These are phyloP conservation scores for Eulithis testata DNA, from an alignment of 2,888 invertebrate species.

Conservation along the genomic window DNA sequence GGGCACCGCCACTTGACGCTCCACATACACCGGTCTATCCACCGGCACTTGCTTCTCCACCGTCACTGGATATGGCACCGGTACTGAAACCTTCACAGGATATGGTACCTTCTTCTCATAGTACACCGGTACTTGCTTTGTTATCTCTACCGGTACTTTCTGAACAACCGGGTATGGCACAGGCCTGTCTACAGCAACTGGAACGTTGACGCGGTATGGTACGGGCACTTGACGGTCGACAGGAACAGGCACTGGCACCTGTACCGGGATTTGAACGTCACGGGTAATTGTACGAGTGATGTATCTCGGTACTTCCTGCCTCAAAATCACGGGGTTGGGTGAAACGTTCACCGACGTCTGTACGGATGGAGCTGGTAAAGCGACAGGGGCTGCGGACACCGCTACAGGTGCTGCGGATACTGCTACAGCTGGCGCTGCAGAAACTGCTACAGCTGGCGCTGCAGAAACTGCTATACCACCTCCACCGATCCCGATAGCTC, in stretches of 20 bases:
- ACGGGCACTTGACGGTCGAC: conserved; percentile 77
- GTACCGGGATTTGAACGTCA: conserved; percentile 74
- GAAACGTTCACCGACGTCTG: conserved; percentile 71
- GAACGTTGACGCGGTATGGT: conserved; percentile 80
- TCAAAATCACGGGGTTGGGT: conserved; percentile 75
- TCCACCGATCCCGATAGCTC: conserved; percentile 15
- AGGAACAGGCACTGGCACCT: conserved; percentile 80
- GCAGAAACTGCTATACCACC: conserved; percentile 24
- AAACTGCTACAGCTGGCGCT: conserved; percentile 39
- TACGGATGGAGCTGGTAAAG: conserved; percentile 54
- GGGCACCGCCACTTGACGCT: conserved; percentile 79
- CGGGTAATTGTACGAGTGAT: conserved; percentile 77
- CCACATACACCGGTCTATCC: conserved; percentile 84
- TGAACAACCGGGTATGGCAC: conserved; percentile 82
- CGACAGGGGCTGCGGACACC: conserved; percentile 43
- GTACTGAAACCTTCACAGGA: conserved; percentile 77
- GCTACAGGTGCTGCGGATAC: conserved; percentile 42
- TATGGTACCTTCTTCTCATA: conserved; percentile 79
- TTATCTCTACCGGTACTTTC: conserved; percentile 79
- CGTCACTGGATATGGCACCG: conserved; percentile 85
- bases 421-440: conserved; percentile 29
- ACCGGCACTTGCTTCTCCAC: conserved; percentile 85
- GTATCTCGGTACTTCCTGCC: conserved; percentile 76
- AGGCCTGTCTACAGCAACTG: conserved; percentile 80
- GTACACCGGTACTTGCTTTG: conserved; percentile 77